Evolutionary conservation across 2,888 invertebrate species (phyloP), one percentile per base, ranked within the genome.

Genomic region (Hofmannophila pseudospretella): DNA sequence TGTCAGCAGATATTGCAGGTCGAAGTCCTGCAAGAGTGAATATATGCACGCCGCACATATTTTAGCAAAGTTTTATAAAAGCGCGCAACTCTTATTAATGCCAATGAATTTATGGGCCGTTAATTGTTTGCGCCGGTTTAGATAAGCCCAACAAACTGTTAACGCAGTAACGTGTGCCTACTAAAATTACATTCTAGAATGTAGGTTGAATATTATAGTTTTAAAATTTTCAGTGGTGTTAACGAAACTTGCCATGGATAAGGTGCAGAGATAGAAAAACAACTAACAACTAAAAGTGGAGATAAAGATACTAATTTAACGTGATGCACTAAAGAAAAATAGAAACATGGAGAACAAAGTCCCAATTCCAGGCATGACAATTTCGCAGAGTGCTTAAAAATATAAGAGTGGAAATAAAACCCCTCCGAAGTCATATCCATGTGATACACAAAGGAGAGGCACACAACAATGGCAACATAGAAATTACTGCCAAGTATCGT

Each of bases 81-180:
- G 61, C 62, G 56, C 57, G 56, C 51, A 27, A 27, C 27, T 20
- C 55, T 61, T 66, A 51, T 65, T 64, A 65, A 62, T 59, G 59
- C 60, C 60, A 60, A 67, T 60, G 56, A 67, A 68, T 80, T 80
- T 78, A 78, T 68, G 72, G 64, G 58, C 62, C 61, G 72, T 69
- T 79, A 78, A 80, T 81, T 75, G 75, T 77, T 79, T 70, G 70
- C 67, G 58, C 61, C 60, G 67, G 58, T 70, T 59, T 62, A 73
- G 79, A 82, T 80, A 81, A 82, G 73, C 64, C 52, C 67, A 69
- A 72, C 68, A 61, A 68, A 62, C 59, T 65, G 47, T 50, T 34
- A 53, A 46, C 46, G 45, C 7, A n/a, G 7, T n/a, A 8, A 7
- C 8, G 13, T 13, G 23, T 32, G 11, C 13, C 16, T 13, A 33